Conservation (phyloP, 2,797 vertebrate genomes). For the Chiroxiphia lanceolata region DNA sequence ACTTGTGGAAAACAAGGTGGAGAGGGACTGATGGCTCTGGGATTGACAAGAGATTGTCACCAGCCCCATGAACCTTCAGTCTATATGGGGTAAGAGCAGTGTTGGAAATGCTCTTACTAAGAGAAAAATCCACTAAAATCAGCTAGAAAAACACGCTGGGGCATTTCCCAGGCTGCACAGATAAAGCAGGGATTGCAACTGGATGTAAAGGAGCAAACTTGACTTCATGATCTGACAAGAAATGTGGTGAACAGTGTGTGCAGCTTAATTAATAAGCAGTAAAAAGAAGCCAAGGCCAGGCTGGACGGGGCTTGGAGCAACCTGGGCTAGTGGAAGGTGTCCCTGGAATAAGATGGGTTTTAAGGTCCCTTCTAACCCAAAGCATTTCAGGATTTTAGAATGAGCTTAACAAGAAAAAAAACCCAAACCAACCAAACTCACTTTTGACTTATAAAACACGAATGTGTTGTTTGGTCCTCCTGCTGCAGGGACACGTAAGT, state of each 20-base stretch:
- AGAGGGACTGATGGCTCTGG: background rate
- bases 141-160: background rate
- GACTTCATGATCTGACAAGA: background rate
- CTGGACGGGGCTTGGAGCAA: background rate
- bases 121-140: background rate
- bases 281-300: background rate
- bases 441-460: background rate
- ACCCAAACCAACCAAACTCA: accelerated
- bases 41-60: background rate
- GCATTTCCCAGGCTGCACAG: background rate
- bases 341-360: background rate
- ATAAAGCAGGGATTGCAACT: background rate
- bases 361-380: background rate
- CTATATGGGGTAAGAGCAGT: background rate
- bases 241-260: conserved; percentile 1
- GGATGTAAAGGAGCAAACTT: background rate
- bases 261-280: background rate
- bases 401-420: background rate
- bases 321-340: background rate
- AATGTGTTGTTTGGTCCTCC: background rate
- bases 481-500: background rate
- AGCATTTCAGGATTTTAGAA: background rate
- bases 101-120: background rate
- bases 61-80: background rate
- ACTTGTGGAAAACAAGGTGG: background rate